A percentile compares a stretch with the other conserved stretches of the same genome.
phyloP scores from a whole-genome alignment of 1,140 invertebrate species.

The Diorhabda elongata region DNA sequence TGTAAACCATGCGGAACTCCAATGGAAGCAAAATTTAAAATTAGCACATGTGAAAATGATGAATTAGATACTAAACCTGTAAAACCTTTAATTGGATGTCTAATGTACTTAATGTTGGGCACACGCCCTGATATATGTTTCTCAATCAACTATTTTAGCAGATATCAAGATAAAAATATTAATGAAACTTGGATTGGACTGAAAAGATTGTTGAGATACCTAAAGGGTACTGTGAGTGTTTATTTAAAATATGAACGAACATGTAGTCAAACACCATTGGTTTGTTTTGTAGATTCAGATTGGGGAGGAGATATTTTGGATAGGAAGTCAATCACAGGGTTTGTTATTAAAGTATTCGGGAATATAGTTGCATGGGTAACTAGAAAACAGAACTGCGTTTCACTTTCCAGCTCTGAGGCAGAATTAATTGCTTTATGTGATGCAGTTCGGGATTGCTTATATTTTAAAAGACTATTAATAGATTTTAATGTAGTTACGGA shows the following conservation, averaged over 20 bases:
- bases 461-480: background rate
- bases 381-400: conserved; percentile 1
- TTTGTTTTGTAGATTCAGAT: conserved; percentile 8
- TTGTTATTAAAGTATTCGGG: conserved; percentile 1
- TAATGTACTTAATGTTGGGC: conserved; percentile 18
- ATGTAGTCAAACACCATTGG: background rate
- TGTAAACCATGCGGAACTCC: background rate
- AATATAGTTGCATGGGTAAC: conserved; percentile 2
- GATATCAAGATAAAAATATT: conserved; percentile 12
- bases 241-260: conserved; percentile 3
- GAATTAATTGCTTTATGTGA: background rate
- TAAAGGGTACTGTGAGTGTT: conserved; percentile 5
- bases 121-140: conserved; percentile 14
- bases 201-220: conserved; percentile 13
- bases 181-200: conserved; percentile 10
- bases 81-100: conserved; percentile 10
- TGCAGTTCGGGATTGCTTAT: background rate
- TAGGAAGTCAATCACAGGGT: conserved; percentile 6
- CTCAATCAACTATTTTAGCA: conserved; percentile 12
- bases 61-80: conserved; percentile 4
- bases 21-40: conserved; percentile 2
- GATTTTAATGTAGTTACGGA: background rate
- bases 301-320: conserved; percentile 7
- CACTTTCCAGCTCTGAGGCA: background rate
- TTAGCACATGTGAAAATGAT: background rate